These are phyloP conservation scores for Pharmacophagus antenor DNA, from an alignment of 2,888 invertebrate species.

Conservation along the genomic window DNA sequence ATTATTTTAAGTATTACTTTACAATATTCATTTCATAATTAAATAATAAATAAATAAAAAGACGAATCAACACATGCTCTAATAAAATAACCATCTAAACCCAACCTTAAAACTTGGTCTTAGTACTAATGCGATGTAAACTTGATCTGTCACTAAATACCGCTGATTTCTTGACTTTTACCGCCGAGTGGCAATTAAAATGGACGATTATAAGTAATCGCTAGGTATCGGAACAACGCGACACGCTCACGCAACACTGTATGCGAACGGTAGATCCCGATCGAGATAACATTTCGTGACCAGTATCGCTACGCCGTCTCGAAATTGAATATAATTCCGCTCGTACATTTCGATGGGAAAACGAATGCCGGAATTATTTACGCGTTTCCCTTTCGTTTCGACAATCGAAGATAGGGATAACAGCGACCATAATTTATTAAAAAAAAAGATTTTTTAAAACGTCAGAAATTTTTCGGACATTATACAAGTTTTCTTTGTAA, in stretches of 20 bases:
- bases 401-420: too few relatives aligned
- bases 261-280: constrained; percentile 37
- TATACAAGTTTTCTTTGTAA: too few relatives aligned
- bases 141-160: constrained; percentile 38
- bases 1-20: too few relatives aligned
- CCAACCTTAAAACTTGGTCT: too few relatives aligned
- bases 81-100: not conserved
- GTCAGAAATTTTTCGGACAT: too few relatives aligned
- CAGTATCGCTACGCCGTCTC: constrained; percentile 35
- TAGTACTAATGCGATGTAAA: not conserved
- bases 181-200: constrained; percentile 54
- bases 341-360: constrained; percentile 32
- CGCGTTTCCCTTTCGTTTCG: constrained; percentile 2
- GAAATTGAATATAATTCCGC: constrained; percentile 40
- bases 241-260: constrained; percentile 42
- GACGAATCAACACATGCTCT: not conserved
- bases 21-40: not conserved
- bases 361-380: constrained; percentile 9
- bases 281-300: constrained; percentile 38
- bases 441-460: too few relatives aligned
- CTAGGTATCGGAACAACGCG: constrained; percentile 55
- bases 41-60: not conserved
- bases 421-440: too few relatives aligned
- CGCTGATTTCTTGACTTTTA: constrained; percentile 57
- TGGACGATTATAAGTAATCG: constrained; percentile 64